These are phyloP conservation scores for Falcunculus frontatus DNA, from an alignment of 2,113 vertebrate genomes.

Conservation along the genomic window DNA sequence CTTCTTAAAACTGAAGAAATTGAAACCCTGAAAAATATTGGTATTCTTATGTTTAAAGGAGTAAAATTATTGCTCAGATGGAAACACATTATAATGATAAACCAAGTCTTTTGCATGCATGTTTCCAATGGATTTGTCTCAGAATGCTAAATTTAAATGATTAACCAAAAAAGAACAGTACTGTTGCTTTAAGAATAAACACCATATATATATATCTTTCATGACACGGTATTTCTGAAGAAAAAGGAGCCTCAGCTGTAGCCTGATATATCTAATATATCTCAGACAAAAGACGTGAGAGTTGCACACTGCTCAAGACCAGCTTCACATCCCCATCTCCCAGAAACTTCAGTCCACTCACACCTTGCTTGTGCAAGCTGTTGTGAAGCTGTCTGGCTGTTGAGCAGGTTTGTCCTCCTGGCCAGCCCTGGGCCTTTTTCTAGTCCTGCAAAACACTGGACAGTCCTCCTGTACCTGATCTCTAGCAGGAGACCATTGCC, in stretches of 20 bases:
- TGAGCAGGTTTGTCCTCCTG: not conserved
- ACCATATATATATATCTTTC: not conserved
- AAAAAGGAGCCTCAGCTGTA: not conserved
- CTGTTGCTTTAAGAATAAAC: not conserved
- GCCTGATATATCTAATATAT: not conserved
- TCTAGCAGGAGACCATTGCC: accelerated
- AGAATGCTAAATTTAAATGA: not conserved
- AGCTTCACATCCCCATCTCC: not conserved
- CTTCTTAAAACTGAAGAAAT: not conserved
- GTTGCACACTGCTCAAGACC: not conserved
- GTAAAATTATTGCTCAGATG: not conserved
- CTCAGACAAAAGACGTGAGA: not conserved
- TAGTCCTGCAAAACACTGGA: not conserved
- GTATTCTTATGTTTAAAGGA: not conserved
- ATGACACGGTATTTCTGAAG: not conserved
- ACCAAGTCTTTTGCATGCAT: not conserved
- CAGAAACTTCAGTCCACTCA: not conserved
- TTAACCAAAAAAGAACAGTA: not conserved
- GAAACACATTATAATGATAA: not conserved
- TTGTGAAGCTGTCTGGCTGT: not conserved
- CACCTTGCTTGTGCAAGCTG: not conserved
- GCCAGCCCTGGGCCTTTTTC: not conserved
- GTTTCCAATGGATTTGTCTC: not conserved
- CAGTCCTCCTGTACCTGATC: not conserved
- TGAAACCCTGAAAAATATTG: not conserved